Conservation (phyloP, 2,797 vertebrate species). For the Xenops minutus region DNA sequence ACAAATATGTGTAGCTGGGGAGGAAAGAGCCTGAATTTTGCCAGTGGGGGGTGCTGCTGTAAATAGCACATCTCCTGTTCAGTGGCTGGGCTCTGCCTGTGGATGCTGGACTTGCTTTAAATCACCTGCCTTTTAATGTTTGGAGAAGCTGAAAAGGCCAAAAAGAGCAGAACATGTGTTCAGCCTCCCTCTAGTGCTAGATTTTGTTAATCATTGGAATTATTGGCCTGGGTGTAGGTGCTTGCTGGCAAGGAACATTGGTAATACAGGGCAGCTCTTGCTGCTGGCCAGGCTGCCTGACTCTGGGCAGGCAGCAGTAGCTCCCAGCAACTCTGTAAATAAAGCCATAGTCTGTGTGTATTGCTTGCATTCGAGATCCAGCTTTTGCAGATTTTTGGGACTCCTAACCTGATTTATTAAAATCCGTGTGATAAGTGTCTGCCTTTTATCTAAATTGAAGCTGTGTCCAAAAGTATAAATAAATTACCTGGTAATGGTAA, state of each 20-base stretch:
- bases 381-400: background rate
- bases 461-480: slow-evolving; percentile 7
- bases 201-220: slow-evolving; percentile 35
- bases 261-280: fast-evolving
- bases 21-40: background rate
- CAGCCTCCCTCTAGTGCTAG: slow-evolving; percentile 53
- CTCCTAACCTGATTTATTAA: slow-evolving; percentile 2
- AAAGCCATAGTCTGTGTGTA: background rate
- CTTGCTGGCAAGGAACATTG: background rate
- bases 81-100: background rate
- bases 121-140: background rate
- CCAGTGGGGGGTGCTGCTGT: background rate
- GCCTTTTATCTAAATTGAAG: slow-evolving; percentile 37
- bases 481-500: slow-evolving; percentile 32
- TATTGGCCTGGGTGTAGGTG: slow-evolving; percentile 6
- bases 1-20: background rate
- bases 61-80: background rate
- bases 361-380: background rate
- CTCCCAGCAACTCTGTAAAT: background rate
- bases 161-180: background rate
- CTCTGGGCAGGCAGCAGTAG: background rate
- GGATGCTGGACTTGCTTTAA: background rate
- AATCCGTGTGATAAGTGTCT: background rate
- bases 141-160: background rate
- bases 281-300: background rate